These are phyloP conservation scores for Empidonax traillii DNA, from an alignment of 2,113 vertebrate species.

Conservation along the genomic window DNA sequence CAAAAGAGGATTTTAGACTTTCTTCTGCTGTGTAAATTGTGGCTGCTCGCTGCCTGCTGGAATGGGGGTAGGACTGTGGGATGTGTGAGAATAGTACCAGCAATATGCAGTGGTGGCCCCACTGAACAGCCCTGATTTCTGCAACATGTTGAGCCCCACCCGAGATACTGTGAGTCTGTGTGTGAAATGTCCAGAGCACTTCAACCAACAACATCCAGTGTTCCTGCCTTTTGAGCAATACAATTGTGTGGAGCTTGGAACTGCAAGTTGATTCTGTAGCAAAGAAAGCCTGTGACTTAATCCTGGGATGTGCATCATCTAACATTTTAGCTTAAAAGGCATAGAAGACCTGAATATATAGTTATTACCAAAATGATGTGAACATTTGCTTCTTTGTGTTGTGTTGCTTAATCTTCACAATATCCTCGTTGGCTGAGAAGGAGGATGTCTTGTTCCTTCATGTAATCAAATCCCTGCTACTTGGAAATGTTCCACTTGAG, in stretches of 20 bases:
- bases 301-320: not conserved
- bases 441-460: not conserved
- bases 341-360: not conserved
- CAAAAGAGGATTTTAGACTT: not conserved
- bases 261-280: not conserved
- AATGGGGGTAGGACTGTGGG: not conserved
- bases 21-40: not conserved
- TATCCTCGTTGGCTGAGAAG: not conserved
- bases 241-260: fast-evolving
- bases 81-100: not conserved
- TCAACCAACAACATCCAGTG: not conserved
- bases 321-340: not conserved
- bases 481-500: not conserved
- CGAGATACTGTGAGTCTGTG: not conserved
- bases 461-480: not conserved
- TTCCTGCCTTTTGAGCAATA: not conserved
- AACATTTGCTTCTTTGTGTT: not conserved
- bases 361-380: not conserved
- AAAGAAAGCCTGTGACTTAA: not conserved
- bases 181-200: not conserved
- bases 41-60: not conserved
- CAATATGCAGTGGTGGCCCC: not conserved
- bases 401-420: not conserved
- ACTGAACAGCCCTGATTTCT: not conserved
- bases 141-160: not conserved